Conservation (phyloP, 2,888 invertebrate species). For the Paralinhomoeus sp. region DNA sequence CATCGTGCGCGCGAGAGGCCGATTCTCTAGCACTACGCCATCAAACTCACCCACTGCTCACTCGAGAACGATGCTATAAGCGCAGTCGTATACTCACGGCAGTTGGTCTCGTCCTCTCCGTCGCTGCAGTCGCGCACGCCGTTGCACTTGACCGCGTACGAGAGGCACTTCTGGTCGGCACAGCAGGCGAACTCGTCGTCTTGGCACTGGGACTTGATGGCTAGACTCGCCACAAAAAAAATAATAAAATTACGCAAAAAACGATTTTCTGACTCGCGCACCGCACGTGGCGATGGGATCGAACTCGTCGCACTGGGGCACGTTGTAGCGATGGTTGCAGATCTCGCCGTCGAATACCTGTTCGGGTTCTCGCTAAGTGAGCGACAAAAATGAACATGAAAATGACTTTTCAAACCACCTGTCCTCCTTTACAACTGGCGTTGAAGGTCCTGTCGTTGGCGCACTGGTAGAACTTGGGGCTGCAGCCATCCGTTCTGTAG, state of each 20-base stretch:
- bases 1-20: no score
- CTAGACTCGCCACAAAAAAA: no score
- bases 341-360: conserved; percentile 18
- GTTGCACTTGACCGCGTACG: conserved; percentile 12
- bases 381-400: no score
- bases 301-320: conserved; percentile 20
- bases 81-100: conserved; percentile 10
- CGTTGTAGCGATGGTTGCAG: conserved; percentile 18
- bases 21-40: no score
- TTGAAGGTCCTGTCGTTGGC: no score
- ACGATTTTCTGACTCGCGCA: no score
- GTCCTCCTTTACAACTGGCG: no score
- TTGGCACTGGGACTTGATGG: conserved; percentile 11
- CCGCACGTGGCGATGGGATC: conserved; percentile 22
- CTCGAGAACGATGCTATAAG: background rate
- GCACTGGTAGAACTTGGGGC: no score
- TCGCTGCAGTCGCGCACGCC: conserved; percentile 18
- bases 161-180: conserved; percentile 16
- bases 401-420: no score
- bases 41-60: background rate
- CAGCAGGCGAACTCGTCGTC: conserved; percentile 18
- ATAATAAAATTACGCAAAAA: no score
- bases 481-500: no score
- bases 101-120: conserved; percentile 21
- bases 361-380: no score